These are phyloP conservation scores for Euura saliciscinereae DNA, from an alignment of 1,140 invertebrate genomes.

Conservation along the genomic window DNA sequence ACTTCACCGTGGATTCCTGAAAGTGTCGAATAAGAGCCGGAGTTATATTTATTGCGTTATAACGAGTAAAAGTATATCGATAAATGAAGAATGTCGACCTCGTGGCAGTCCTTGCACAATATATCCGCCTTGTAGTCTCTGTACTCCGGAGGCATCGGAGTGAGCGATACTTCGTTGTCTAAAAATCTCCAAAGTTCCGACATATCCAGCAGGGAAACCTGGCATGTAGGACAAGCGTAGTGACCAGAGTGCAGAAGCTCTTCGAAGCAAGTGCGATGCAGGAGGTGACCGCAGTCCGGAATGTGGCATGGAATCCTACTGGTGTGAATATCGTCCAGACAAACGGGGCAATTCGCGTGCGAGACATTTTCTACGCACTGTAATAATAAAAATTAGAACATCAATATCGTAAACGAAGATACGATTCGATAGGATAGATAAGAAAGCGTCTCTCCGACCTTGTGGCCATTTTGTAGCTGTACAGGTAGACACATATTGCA, in stretches of 20 bases:
- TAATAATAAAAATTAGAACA: conserved; percentile 31
- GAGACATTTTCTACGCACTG: conserved; percentile 90
- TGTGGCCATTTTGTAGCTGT: conserved; percentile 78
- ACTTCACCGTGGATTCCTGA: conserved; percentile 79
- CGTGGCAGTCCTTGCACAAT: conserved; percentile 87
- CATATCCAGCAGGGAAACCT: conserved; percentile 86
- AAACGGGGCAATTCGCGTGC: conserved; percentile 84
- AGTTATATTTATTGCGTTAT: too few species aligned
- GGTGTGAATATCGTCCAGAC: conserved; percentile 87
- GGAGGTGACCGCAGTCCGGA: conserved; percentile 83
- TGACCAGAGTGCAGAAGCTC: conserved; percentile 77
- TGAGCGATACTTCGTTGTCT: conserved; percentile 78
- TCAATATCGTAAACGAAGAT: not conserved
- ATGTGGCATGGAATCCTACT: conserved; percentile 86
- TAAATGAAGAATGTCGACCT: conserved; percentile 60
- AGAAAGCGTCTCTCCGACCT: conserved; percentile 62
- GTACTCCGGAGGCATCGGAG: conserved; percentile 84
- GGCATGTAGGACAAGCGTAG: conserved; percentile 87
- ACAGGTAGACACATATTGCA: conserved; percentile 88
- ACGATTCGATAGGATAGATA: too few species aligned
- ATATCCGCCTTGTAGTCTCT: conserved; percentile 78
- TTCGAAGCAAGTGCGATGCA: conserved; percentile 83
- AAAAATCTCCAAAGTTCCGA: conserved; percentile 78
- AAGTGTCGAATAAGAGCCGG: conserved; percentile 20
- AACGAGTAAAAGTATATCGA: conserved; percentile 15